Conservation (phyloP, 2,888 invertebrate species). For the Tetropium fuscum region DNA sequence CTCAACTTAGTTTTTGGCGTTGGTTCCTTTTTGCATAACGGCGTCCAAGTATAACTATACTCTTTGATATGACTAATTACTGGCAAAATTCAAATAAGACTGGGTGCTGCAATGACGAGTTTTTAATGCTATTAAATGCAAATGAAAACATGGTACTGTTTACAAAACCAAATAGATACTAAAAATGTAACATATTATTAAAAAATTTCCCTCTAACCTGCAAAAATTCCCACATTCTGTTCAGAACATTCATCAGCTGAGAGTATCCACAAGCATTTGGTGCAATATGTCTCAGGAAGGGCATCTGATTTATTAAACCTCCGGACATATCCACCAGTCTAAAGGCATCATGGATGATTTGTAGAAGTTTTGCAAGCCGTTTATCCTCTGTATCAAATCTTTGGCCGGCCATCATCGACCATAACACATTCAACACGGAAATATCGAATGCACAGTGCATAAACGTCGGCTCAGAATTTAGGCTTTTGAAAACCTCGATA, state of each 20-base stretch:
- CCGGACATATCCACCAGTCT: slow-evolving; percentile 74
- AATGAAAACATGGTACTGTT: too few relatives aligned
- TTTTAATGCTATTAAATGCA: too few relatives aligned
- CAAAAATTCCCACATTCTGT: slow-evolving; percentile 70
- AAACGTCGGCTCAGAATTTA: slow-evolving; percentile 61
- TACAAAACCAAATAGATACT: too few relatives aligned
- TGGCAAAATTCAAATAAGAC: too few relatives aligned
- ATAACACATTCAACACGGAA: slow-evolving; percentile 76
- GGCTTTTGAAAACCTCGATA: slow-evolving; percentile 64
- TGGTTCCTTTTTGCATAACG: too few relatives aligned
- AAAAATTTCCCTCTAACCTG: slow-evolving; percentile 66
- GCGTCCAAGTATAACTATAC: too few relatives aligned
- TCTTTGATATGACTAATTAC: too few relatives aligned
- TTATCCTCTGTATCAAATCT: slow-evolving; percentile 71
- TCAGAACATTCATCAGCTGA: slow-evolving; percentile 67
- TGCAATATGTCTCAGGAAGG: slow-evolving; percentile 74
- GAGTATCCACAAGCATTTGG: slow-evolving; percentile 75
- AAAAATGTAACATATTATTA: too few relatives aligned
- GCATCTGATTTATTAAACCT: slow-evolving; percentile 76
- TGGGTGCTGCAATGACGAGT: too few relatives aligned
- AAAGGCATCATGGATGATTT: slow-evolving; percentile 74
- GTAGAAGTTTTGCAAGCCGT: slow-evolving; percentile 69
- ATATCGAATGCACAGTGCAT: slow-evolving; percentile 68
- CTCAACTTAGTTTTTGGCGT: too few relatives aligned
- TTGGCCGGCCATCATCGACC: slow-evolving; percentile 76